Evolutionary conservation across 1,140 invertebrate species (phyloP), one percentile per base, ranked within the genome.

Genomic region (Varroa destructor): DNA sequence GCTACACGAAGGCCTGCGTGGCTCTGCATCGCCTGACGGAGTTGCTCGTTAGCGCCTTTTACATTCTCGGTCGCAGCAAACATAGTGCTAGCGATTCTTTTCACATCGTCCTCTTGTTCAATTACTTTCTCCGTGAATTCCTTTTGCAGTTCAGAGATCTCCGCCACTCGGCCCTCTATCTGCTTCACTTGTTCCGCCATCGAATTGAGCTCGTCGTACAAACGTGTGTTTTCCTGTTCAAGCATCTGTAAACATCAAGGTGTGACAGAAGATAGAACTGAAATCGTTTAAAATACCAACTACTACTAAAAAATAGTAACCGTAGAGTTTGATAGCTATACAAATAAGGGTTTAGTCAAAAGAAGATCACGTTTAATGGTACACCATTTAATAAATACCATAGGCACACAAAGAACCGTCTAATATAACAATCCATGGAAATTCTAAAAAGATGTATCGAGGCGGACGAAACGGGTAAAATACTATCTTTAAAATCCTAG

Each of bases 71-170:
- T 95, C 0, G 92, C 86, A 1, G 89, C 88, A 43, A 94, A 86
- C 0, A 94, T 89, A 43, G 88, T 89, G 64, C 87, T 88, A 70
- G 89, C 85, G 77, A 98, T 88, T 75, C 88, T 82, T 75, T 96
- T 91, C 73, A 98, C 89, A 76, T 96, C 91, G 77, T 87, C 86
- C 77, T 97, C 93, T 83, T 97, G 94, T 78, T 93, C 86, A 46
- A 95, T 81, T 70, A 98, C 90, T 82, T 98, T 98, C 80, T 98
- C 93, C 5, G 93, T 90, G 76, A 99, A 96, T 73, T 93, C 87
- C 80, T 97, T 89, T 79, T 98, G 95, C n/a, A 98, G 82, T 79
- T 91, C 88, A 70, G 93, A 89, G 74, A 99, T 95, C 78, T 97
- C 90, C 1, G 94, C 86, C 1, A 98, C 91, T 84, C 95, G 93